A percentile compares a stretch with the other conserved stretches of the same genome.
Conservation (phyloP, 2,113 vertebrate genomes). For the Mungos mungo region DNA sequence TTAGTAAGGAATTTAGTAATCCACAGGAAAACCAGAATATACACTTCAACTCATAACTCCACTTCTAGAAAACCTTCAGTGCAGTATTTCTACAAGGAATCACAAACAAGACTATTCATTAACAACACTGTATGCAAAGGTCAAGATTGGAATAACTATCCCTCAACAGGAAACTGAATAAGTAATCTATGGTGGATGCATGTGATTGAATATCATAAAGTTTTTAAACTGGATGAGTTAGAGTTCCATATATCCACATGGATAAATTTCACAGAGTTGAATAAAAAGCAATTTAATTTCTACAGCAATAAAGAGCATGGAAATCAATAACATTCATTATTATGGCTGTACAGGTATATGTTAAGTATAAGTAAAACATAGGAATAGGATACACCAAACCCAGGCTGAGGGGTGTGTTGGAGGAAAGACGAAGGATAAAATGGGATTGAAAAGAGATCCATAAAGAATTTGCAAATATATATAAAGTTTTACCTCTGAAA, state of each 20-base stretch:
- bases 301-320: not conserved
- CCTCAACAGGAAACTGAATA: not conserved
- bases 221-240: not conserved
- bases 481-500: not conserved
- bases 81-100: not conserved
- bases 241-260: not conserved
- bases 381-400: not conserved
- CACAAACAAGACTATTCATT: not conserved
- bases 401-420: rapidly evolving
- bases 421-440: not conserved
- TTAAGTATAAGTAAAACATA: not conserved
- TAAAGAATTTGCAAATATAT: not conserved
- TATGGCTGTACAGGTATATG: not conserved
- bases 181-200: not conserved
- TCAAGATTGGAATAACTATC: not conserved
- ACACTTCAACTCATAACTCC: not conserved
- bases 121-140: not conserved
- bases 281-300: not conserved
- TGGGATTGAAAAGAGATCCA: not conserved
- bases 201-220: not conserved
- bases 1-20: not conserved
- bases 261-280: not conserved
- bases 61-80: not conserved
- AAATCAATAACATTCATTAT: not conserved
- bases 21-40: not conserved